These are phyloP conservation scores for Aplysia californica DNA, from an alignment of 1,140 invertebrate species.

Conservation along the genomic window DNA sequence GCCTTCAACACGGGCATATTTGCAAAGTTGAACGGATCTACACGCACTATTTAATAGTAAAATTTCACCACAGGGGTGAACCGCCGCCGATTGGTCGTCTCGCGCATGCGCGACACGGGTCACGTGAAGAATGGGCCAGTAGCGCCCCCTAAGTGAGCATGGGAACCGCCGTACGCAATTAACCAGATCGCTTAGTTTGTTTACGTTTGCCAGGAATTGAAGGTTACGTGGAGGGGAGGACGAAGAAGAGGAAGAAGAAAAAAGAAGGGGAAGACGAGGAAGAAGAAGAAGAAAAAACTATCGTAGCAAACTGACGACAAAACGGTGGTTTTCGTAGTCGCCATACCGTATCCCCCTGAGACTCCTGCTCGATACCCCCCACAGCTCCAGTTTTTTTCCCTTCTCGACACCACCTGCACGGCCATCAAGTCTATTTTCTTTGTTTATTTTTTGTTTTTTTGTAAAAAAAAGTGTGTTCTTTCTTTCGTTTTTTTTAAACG, in stretches of 20 bases:
- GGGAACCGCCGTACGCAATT: neutral
- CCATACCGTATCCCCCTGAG: neutral
- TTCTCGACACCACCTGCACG: neutral
- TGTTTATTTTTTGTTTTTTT: too few relatives aligned
- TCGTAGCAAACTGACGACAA: neutral
- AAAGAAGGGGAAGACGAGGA: neutral
- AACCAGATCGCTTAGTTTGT: neutral
- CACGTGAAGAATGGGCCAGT: conserved; percentile 13
- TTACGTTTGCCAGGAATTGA: neutral
- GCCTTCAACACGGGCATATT: neutral
- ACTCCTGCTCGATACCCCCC: neutral
- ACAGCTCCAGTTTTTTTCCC: neutral
- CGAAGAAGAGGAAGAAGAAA: neutral
- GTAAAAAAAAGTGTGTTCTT: too few relatives aligned
- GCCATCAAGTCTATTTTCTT: neutral
- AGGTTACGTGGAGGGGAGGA: neutral
- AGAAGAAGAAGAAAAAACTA: neutral
- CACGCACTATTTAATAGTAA: conserved; percentile 26
- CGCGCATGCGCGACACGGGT: conserved; percentile 12
- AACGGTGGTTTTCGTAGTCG: neutral
- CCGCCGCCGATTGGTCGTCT: neutral
- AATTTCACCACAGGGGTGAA: conserved; percentile 2
- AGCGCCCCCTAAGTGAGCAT: neutral
- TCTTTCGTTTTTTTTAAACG: too few relatives aligned
- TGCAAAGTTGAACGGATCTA: conserved; percentile 16